A percentile compares a stretch with the other conserved stretches of the same genome.
phyloP scores from a whole-genome alignment of 2,797 vertebrate genomes.

The Esox lucius region DNA sequence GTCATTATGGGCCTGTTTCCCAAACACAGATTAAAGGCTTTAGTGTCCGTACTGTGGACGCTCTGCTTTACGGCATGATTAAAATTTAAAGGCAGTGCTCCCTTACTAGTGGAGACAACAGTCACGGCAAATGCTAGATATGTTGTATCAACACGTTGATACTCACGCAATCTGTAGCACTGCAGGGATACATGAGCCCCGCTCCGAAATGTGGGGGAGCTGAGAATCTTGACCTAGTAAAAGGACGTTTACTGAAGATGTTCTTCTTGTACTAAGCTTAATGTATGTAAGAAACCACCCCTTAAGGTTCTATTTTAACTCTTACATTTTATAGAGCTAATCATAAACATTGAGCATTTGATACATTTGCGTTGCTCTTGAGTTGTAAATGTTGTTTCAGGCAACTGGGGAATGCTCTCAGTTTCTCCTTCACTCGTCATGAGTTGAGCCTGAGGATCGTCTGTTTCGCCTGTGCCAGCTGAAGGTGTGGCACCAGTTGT shows the following conservation, averaged over 20 bases:
- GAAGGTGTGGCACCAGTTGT: constrained; percentile 41
- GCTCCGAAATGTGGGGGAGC: too few relatives aligned
- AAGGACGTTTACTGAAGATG: neutral
- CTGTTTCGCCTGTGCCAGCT: constrained; percentile 14
- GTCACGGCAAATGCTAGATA: too few relatives aligned
- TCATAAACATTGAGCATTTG: neutral
- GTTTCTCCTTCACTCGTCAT: neutral
- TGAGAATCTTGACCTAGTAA: too few relatives aligned
- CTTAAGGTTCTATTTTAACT: neutral
- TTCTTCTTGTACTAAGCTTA: neutral
- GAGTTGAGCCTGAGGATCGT: constrained; percentile 14
- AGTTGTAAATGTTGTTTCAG: neutral
- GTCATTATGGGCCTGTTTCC: neutral
- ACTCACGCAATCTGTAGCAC: too few relatives aligned
- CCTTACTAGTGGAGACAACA: too few relatives aligned
- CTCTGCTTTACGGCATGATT: too few relatives aligned
- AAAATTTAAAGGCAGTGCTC: too few relatives aligned
- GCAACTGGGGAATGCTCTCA: neutral
- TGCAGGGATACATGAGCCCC: too few relatives aligned
- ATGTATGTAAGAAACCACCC: neutral
- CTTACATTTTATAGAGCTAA: neutral
- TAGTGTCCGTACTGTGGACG: too few relatives aligned
- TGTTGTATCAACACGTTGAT: too few relatives aligned
- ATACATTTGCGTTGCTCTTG: too few relatives aligned
- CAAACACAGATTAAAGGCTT: neutral